Percentiles rank a stretch among this genome's conserved stretches.
These are phyloP conservation scores for Yponomeuta plumbellus DNA, from an alignment of 2,888 invertebrate genomes.

Conservation along the genomic window DNA sequence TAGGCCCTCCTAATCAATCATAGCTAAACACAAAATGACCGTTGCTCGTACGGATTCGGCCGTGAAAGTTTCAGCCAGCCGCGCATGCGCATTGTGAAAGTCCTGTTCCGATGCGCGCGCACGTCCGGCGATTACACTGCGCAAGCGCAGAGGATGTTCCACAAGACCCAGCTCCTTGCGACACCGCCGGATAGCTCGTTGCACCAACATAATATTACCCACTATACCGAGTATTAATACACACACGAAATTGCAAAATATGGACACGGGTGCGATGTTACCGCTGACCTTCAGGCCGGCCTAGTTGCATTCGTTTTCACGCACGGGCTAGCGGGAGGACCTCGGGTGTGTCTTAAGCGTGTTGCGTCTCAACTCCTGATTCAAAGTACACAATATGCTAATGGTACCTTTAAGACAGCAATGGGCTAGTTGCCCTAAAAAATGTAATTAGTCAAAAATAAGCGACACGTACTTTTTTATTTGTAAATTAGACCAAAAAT, in stretches of 20 bases:
- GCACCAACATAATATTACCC: conserved; percentile 48
- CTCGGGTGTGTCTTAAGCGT: neutral
- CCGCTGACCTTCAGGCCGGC: conserved; percentile 66
- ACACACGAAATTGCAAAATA: conserved; percentile 65
- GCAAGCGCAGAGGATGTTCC: conserved; percentile 69
- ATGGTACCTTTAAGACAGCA: too few species aligned
- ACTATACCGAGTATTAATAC: conserved; percentile 61
- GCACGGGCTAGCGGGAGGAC: conserved; percentile 66
- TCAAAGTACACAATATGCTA: too few species aligned
- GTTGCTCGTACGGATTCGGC: conserved; percentile 22
- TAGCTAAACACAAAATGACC: too few species aligned
- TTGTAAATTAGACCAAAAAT: too few species aligned
- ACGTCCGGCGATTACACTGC: conserved; percentile 67
- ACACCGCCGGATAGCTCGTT: conserved; percentile 60
- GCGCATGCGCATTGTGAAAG: conserved; percentile 45
- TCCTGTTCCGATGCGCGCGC: conserved; percentile 47
- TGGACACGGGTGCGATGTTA: conserved; percentile 53
- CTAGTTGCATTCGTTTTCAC: conserved; percentile 67
- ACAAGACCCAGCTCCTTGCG: conserved; percentile 14
- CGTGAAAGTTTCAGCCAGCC: conserved; percentile 39
- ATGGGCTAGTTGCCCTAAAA: too few species aligned
- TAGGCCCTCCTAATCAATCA: too few species aligned
- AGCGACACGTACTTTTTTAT: too few species aligned
- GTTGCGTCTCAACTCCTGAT: neutral
- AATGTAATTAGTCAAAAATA: too few species aligned